Evolutionary conservation across 2,888 invertebrate genomes (phyloP).

Genomic region (Muscina levida): DNA sequence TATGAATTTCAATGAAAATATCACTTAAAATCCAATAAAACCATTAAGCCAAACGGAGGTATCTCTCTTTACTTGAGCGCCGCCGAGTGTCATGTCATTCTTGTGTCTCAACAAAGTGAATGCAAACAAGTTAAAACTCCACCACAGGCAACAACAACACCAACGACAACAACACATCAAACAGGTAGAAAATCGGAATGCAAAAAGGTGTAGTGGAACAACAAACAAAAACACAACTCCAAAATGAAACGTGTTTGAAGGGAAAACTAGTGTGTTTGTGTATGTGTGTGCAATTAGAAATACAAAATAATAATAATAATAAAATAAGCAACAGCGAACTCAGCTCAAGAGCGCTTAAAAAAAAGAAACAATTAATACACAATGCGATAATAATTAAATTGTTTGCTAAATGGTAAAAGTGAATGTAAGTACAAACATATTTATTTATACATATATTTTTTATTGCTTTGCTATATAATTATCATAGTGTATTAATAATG

Average conservation of each 20-base stretch:
- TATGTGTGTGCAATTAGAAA: neutral
- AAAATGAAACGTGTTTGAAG: constrained; percentile 48
- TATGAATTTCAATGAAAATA: constrained; percentile 2
- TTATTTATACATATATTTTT: too few species aligned
- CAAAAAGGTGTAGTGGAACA: constrained; percentile 49
- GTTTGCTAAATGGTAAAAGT: too few species aligned
- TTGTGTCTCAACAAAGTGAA: constrained; percentile 33
- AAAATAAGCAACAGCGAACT: constrained; percentile 19
- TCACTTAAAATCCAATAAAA: neutral
- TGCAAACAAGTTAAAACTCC: constrained; percentile 55
- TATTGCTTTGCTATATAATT: too few species aligned
- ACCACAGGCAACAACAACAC: neutral
- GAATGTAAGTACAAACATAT: too few species aligned
- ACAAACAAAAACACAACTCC: constrained; percentile 48
- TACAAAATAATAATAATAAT: constrained; percentile 22
- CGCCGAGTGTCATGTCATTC: neutral
- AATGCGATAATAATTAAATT: too few species aligned
- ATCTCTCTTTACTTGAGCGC: neutral
- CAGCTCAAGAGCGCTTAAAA: too few species aligned
- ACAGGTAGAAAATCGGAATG: constrained; percentile 62
- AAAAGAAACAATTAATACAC: too few species aligned
- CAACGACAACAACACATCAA: constrained; percentile 39
- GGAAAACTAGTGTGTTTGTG: too few species aligned
- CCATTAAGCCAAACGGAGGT: neutral
- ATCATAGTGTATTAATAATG: too few species aligned